Evolutionary conservation across 2,797 vertebrate genomes (phyloP).

Genomic region (Poecilia gillii): DNA sequence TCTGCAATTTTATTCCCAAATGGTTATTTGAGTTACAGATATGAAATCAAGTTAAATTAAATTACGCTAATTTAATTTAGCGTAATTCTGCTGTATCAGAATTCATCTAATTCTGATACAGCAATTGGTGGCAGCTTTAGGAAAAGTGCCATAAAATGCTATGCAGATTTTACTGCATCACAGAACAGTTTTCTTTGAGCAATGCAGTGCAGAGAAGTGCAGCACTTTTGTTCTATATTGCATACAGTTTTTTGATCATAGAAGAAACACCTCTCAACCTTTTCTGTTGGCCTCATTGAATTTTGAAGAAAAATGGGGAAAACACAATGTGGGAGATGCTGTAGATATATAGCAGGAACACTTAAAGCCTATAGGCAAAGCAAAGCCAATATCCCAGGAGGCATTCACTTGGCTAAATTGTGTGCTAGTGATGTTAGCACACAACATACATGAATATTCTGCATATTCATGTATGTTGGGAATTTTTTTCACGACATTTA

Average conservation of each 20-base stretch:
- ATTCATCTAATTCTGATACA: background rate
- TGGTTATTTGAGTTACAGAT: background rate
- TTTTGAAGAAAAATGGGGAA: background rate
- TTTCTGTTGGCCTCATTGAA: background rate
- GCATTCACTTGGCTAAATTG: background rate
- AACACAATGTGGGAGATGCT: background rate
- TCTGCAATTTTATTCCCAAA: background rate
- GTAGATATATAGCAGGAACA: background rate
- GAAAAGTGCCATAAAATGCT: background rate
- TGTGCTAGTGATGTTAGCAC: background rate
- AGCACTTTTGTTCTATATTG: background rate
- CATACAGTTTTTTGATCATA: background rate
- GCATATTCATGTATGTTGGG: background rate
- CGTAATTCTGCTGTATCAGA: too few relatives aligned
- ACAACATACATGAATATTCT: background rate
- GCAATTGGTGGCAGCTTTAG: background rate
- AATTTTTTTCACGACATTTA: background rate
- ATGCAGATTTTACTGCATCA: background rate
- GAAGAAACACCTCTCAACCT: background rate
- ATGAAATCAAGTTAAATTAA: background rate
- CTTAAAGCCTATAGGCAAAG: background rate
- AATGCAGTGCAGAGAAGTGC: background rate
- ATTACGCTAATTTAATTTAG: background rate
- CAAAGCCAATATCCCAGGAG: background rate
- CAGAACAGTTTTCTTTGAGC: background rate